These are phyloP conservation scores for Loxodonta africana DNA, from an alignment of 2,113 vertebrate species.

Conservation along the genomic window DNA sequence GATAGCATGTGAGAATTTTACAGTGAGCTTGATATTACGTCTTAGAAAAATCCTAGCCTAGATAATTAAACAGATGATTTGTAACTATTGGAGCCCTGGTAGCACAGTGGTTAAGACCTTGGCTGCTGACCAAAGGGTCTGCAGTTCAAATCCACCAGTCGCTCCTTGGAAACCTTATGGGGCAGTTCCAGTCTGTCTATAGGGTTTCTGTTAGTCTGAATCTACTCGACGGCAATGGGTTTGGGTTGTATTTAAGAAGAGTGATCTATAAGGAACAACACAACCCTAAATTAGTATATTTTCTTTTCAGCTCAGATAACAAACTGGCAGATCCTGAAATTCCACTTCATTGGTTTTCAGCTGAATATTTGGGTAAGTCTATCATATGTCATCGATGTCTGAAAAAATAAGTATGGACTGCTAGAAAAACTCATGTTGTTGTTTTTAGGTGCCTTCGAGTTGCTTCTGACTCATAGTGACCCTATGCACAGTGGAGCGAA, in stretches of 20 bases:
- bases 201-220: no score
- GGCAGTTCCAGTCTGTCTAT: no score
- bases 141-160: no score
- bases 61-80: not conserved
- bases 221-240: no score
- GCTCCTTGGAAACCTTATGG: no score
- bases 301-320: slow-evolving; percentile 10
- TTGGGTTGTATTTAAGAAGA: not conserved
- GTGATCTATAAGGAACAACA: not conserved
- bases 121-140: no score
- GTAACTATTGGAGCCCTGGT: no score
- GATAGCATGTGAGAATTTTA: not conserved
- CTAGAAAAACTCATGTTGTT: not conserved
- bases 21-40: not conserved
- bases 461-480: no score
- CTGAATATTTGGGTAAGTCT: not conserved
- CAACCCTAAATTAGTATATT: not conserved
- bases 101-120: no score
- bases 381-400: not conserved
- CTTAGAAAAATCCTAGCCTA: not conserved
- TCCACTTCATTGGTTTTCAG: not conserved
- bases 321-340: not conserved
- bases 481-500: no score
- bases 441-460: no score
- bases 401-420: not conserved